Evolutionary conservation across 2,113 vertebrate species (phyloP).

Genomic region (Dasyprocta punctata): DNA sequence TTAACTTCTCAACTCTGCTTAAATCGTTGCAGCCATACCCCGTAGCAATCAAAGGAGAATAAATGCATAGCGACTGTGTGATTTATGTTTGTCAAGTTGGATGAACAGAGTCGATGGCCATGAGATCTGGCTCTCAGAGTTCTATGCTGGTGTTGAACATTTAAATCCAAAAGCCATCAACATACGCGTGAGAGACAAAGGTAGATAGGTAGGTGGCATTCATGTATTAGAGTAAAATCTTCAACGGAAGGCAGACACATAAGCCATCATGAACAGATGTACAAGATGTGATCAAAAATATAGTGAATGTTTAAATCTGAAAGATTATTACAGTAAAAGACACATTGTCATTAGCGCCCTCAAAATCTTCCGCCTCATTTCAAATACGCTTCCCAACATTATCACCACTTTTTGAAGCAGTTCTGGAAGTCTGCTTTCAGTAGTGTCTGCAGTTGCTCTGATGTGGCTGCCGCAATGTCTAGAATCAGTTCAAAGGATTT

Average conservation of each 20-base stretch:
- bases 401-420: not conserved
- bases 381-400: not conserved
- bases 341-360: not conserved
- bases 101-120: not conserved
- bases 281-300: not conserved
- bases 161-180: not conserved
- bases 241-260: not conserved
- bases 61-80: not conserved
- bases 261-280: not conserved
- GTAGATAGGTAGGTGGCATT: fast-evolving
- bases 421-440: not conserved
- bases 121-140: not conserved
- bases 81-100: not conserved
- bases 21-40: not conserved
- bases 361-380: not conserved
- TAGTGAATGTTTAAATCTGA: not conserved
- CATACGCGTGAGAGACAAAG: too few species aligned
- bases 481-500: too few species aligned
- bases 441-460: too few species aligned
- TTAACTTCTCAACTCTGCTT: not conserved
- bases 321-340: not conserved
- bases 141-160: not conserved
- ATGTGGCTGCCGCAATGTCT: not conserved
- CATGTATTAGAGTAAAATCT: not conserved
- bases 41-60: not conserved